Evolutionary conservation across 2,888 invertebrate species (phyloP).

Genomic region (Elmis aenea): DNA sequence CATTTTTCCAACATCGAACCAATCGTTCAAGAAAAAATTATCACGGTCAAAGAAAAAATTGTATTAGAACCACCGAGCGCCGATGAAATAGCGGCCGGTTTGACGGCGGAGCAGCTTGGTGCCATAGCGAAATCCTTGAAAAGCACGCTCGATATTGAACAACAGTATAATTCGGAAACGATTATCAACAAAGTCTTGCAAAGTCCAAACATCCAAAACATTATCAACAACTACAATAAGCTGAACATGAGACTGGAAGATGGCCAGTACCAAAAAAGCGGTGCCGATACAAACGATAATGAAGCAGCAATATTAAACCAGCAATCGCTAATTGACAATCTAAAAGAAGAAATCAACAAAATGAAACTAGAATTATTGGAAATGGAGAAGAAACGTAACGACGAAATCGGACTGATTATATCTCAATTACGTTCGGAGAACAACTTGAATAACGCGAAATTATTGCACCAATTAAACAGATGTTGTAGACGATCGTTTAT

Average conservation of each 20-base stretch:
- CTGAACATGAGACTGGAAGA: conserved; percentile 9
- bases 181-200: conserved; percentile 19
- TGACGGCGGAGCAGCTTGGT: conserved; percentile 41
- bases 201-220: conserved; percentile 21
- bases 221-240: conserved; percentile 27
- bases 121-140: conserved; percentile 41
- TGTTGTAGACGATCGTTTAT: conserved; percentile 38
- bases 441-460: conserved; percentile 17
- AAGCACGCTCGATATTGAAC: conserved; percentile 32
- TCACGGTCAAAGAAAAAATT: conserved; percentile 31
- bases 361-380: conserved; percentile 54
- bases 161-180: conserved; percentile 34
- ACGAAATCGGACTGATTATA: conserved; percentile 22
- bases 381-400: conserved; percentile 34
- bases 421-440: conserved; percentile 30
- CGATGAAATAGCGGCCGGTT: conserved; percentile 23
- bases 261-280: conserved; percentile 3
- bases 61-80: conserved; percentile 25
- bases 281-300: conserved; percentile 4
- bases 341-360: conserved; percentile 47
- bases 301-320: conserved; percentile 20
- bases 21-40: conserved; percentile 35
- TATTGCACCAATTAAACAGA: conserved; percentile 29
- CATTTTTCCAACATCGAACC: no score
- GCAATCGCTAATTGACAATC: conserved; percentile 25